A percentile compares a stretch with the other conserved stretches of the same genome.
phyloP scores from a whole-genome alignment of 2,888 invertebrate species.

The Nemotelus pantherinus region DNA sequence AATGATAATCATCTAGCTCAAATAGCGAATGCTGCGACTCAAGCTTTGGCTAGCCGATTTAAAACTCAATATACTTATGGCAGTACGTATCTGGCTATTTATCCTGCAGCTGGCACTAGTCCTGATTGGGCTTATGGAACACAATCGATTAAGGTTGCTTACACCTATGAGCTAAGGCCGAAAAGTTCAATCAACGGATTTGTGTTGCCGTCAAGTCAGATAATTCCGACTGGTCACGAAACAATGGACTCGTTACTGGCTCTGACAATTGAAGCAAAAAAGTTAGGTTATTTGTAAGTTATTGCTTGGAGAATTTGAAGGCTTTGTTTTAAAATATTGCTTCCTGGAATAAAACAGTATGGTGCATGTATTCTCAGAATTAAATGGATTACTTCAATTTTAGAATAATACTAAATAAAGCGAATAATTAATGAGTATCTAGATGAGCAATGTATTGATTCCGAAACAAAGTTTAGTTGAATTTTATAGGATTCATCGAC shows the following conservation, averaged over 20 bases:
- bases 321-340: no score
- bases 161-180: slow-evolving; percentile 71
- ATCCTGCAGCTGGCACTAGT: slow-evolving; percentile 65
- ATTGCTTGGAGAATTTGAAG: not conserved
- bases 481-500: no score
- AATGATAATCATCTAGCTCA: slow-evolving; percentile 67
- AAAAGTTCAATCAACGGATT: slow-evolving; percentile 67
- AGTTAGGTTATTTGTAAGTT: slow-evolving; percentile 57
- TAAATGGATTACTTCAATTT: no score
- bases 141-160: slow-evolving; percentile 67
- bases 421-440: no score
- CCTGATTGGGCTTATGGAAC: slow-evolving; percentile 76
- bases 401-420: no score
- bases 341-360: no score
- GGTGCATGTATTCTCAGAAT: no score
- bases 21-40: slow-evolving; percentile 58
- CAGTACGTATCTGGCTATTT: slow-evolving; percentile 61
- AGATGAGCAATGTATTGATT: no score
- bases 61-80: slow-evolving; percentile 69
- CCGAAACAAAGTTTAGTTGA: no score
- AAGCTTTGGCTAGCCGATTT: slow-evolving; percentile 65
- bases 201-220: slow-evolving; percentile 71
- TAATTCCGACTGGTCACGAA: slow-evolving; percentile 73
- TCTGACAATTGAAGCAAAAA: slow-evolving; percentile 65
- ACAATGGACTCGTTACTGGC: slow-evolving; percentile 67